These are phyloP conservation scores for Amphibalanus amphitrite DNA, from an alignment of 1,140 invertebrate species.

Conservation along the genomic window DNA sequence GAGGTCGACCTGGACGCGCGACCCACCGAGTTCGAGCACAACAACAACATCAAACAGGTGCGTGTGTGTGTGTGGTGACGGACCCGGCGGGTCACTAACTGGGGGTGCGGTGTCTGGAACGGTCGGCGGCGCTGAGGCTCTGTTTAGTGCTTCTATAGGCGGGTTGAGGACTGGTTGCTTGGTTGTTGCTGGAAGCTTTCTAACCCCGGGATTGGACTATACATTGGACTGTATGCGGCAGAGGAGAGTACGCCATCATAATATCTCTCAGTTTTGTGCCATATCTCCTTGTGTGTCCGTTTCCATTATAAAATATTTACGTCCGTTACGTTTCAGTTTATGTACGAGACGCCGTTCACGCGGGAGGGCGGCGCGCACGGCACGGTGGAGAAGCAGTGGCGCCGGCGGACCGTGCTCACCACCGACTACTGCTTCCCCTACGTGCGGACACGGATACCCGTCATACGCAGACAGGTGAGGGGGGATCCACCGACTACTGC, in stretches of 20 bases:
- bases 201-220: too few species aligned
- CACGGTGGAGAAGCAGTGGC: constrained; percentile 69
- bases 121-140: too few species aligned
- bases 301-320: neutral
- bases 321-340: constrained; percentile 36
- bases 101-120: too few species aligned
- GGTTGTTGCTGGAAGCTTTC: neutral
- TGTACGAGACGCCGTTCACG: constrained; percentile 87
- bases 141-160: neutral
- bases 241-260: neutral
- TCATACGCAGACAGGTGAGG: too few species aligned
- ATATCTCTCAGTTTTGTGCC: neutral
- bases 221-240: too few species aligned
- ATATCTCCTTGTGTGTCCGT: neutral
- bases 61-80: neutral
- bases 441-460: too few species aligned
- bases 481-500: too few species aligned
- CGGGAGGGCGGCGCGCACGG: constrained; percentile 55
- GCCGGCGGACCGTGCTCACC: constrained; percentile 70
- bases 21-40: constrained; percentile 61
- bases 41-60: constrained; percentile 53
- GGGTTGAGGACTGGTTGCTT: neutral
- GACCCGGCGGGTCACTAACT: too few species aligned
- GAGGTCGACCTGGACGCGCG: constrained; percentile 38
- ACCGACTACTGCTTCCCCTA: too few species aligned